Conservation (phyloP, 2,113 vertebrate genomes). For the Coracopsis vasa region DNA sequence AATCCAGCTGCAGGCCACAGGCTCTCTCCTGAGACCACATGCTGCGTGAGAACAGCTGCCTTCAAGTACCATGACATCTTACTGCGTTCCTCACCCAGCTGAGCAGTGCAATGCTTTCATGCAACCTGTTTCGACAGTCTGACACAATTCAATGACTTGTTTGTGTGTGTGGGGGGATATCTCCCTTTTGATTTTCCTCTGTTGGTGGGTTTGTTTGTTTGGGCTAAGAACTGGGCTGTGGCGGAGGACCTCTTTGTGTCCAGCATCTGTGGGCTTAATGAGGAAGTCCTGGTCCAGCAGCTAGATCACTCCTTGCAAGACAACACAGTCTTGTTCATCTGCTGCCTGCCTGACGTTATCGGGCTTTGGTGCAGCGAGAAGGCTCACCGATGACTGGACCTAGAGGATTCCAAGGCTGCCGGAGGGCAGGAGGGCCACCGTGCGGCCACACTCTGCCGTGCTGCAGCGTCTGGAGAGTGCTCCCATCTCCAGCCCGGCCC, state of each 20-base stretch:
- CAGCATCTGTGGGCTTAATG: neutral
- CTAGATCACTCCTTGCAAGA: neutral
- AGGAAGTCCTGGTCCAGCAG: neutral
- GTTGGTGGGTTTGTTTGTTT: neutral
- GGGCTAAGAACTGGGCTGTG: neutral
- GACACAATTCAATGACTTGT: neutral
- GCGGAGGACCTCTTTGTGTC: neutral
- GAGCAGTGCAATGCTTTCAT: neutral
- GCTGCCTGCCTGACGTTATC: neutral
- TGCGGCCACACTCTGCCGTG: neutral
- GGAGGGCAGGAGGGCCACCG: neutral
- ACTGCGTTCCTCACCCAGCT: neutral
- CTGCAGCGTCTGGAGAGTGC: neutral
- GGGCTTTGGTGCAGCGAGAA: neutral
- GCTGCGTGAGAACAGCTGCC: rapidly evolving
- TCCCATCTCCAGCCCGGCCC: neutral
- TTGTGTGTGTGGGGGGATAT: no score
- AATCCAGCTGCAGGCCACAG: neutral
- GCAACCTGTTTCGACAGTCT: neutral
- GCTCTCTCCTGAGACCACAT: rapidly evolving
- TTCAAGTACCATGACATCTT: neutral
- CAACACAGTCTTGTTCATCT: neutral
- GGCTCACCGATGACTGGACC: no score
- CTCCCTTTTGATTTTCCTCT: neutral
- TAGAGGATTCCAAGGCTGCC: neutral